Percentiles rank a stretch among this genome's conserved stretches.
Conservation (phyloP, 1,140 invertebrate genomes). For the Bilobella aurantiaca region DNA sequence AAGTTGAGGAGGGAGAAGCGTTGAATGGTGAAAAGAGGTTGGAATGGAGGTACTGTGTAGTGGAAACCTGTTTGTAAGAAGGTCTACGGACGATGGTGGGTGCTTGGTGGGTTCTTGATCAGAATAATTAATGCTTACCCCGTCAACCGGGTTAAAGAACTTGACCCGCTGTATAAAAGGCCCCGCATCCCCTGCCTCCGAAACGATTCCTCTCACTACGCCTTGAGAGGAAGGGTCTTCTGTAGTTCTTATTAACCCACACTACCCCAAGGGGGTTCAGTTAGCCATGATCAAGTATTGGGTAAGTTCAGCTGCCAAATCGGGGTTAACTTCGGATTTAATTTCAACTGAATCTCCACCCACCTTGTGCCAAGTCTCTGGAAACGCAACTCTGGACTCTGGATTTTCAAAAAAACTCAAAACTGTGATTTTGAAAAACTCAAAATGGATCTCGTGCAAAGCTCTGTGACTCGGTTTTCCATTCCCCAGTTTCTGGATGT, state of each 20-base stretch:
- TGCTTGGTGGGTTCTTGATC: background rate
- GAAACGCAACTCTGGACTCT: background rate
- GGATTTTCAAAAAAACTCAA: too few relatives aligned
- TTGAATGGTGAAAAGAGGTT: background rate
- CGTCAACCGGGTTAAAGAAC: background rate
- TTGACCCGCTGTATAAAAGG: too few relatives aligned
- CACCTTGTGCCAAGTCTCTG: background rate
- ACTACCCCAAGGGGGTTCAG: conserved; percentile 25
- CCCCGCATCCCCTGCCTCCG: too few relatives aligned
- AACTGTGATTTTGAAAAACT: too few relatives aligned
- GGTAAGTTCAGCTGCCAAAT: conserved; percentile 20
- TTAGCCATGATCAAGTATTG: conserved; percentile 31
- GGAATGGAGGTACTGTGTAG: background rate
- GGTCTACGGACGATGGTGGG: background rate
- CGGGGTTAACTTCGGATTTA: background rate
- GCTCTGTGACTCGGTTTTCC: too few relatives aligned
- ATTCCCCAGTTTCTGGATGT: too few relatives aligned
- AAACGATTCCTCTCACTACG: too few relatives aligned
- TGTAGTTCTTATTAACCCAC: background rate
- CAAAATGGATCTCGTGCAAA: too few relatives aligned
- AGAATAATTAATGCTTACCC: background rate
- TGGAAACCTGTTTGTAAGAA: background rate
- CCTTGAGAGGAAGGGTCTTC: too few relatives aligned
- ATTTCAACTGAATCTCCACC: background rate
- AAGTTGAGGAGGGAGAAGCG: background rate